These are phyloP conservation scores for Ommatoiulus sabulosus DNA, from an alignment of 2,888 invertebrate species.

Conservation along the genomic window DNA sequence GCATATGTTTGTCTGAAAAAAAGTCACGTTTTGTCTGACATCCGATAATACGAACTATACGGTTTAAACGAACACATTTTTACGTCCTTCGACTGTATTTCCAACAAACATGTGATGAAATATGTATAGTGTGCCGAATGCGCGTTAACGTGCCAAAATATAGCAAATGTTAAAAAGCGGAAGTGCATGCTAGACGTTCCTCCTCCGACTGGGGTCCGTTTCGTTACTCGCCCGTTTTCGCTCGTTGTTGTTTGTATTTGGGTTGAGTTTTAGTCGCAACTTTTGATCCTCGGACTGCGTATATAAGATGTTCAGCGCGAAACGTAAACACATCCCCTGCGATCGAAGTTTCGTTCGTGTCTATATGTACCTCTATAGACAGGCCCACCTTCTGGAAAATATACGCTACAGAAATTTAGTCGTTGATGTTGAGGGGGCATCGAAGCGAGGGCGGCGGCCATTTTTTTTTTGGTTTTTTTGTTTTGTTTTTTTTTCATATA, in stretches of 20 bases:
- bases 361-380: neutral
- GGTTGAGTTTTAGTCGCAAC: slow-evolving; percentile 21
- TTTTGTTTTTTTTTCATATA: neutral
- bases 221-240: neutral
- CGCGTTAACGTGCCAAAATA: no score
- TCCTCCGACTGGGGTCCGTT: slow-evolving; percentile 16
- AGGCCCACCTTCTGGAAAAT: neutral
- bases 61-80: no score
- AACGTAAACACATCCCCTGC: slow-evolving; percentile 25
- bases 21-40: no score
- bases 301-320: neutral
- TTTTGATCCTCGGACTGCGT: slow-evolving; percentile 1
- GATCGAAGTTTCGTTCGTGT: no score
- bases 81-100: no score
- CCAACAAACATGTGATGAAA: no score
- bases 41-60: no score
- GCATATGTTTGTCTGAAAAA: no score
- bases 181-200: no score
- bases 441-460: neutral
- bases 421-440: neutral
- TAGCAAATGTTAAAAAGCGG: no score
- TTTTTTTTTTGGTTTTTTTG: neutral
- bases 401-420: neutral
- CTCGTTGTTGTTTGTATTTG: neutral
- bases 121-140: no score